Conservation (phyloP, 2,797 vertebrate genomes). For the Mormyrus hasselquistii region DNA sequence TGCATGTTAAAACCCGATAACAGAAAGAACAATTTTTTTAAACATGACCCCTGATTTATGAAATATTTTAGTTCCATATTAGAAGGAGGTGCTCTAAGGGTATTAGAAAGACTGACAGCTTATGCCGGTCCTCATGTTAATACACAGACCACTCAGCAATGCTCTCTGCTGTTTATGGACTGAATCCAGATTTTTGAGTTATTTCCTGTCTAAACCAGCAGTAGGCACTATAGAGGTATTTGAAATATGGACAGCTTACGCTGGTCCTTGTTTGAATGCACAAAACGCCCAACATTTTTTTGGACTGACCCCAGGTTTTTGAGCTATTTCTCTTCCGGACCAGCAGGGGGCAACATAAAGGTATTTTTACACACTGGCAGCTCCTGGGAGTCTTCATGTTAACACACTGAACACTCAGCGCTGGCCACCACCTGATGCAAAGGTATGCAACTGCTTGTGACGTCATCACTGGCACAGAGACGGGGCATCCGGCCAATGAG, state of each 20-base stretch:
- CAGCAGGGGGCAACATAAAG: neutral
- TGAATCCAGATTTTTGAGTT: neutral
- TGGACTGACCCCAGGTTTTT: neutral
- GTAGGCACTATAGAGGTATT: neutral
- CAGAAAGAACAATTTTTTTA: neutral
- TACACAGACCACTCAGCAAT: neutral
- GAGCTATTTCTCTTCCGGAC: neutral
- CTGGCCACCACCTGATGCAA: neutral
- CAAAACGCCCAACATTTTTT: neutral
- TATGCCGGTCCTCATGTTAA: neutral
- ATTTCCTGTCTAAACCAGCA: neutral
- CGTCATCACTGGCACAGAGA: conserved; percentile 9
- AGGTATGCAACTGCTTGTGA: neutral
- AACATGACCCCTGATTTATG: neutral
- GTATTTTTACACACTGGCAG: neutral
- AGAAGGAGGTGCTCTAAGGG: neutral
- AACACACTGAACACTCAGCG: neutral
- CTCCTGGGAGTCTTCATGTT: neutral
- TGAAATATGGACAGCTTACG: neutral
- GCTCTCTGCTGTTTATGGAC: neutral
- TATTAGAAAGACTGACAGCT: neutral
- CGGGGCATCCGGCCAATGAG: neutral
- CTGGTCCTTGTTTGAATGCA: neutral
- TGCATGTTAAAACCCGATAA: neutral
- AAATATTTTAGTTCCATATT: neutral